Percentiles rank a stretch among this genome's conserved stretches.
These are phyloP conservation scores for Spodoptera litura DNA, from an alignment of 1,140 invertebrate genomes.

Conservation along the genomic window DNA sequence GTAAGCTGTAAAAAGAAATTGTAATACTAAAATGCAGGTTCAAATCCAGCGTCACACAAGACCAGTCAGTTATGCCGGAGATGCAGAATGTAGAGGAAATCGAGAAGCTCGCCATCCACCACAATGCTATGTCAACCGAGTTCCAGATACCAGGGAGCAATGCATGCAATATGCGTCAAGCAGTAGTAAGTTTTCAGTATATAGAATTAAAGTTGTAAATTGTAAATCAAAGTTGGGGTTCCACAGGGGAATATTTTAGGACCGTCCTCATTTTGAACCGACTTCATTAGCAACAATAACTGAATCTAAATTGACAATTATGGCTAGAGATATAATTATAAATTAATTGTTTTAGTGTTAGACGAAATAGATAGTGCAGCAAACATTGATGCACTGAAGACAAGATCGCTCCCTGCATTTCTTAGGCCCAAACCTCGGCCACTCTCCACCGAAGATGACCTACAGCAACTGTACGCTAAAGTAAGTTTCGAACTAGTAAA, in stretches of 20 bases:
- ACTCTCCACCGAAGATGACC: slow-evolving; percentile 89
- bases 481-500: slow-evolving; percentile 66
- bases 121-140: slow-evolving; percentile 63
- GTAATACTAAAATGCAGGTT: slow-evolving; percentile 42
- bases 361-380: slow-evolving; percentile 86
- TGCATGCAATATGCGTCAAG: slow-evolving; percentile 88
- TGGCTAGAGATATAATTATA: too few species aligned
- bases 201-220: too few species aligned
- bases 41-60: slow-evolving; percentile 68
- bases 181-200: slow-evolving; percentile 84
- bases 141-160: slow-evolving; percentile 63
- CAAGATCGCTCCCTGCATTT: slow-evolving; percentile 89
- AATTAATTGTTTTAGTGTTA: slow-evolving; percentile 83
- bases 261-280: too few species aligned
- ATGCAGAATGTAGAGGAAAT: slow-evolving; percentile 60
- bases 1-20: too few species aligned
- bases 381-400: slow-evolving; percentile 87
- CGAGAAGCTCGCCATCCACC: slow-evolving; percentile 56
- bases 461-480: slow-evolving; percentile 91
- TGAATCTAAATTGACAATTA: too few species aligned
- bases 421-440: slow-evolving; percentile 88
- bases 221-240: background rate
- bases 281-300: too few species aligned
- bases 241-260: background rate
- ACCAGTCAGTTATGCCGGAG: slow-evolving; percentile 77